These are phyloP conservation scores for Phodopus roborovskii DNA, from an alignment of 2,113 vertebrate species.

Conservation along the genomic window DNA sequence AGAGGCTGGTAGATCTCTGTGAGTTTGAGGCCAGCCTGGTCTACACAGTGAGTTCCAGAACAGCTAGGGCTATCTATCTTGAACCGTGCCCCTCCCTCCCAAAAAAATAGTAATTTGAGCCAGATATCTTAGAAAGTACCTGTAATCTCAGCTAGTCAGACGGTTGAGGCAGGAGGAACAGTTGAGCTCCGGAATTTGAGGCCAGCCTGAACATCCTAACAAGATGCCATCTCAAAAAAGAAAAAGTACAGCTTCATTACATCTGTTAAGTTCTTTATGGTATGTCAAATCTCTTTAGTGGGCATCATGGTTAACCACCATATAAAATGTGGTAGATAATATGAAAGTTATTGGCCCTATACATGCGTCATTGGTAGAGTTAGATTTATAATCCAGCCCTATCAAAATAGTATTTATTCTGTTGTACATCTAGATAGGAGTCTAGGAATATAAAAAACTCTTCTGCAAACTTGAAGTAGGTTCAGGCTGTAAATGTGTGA, in stretches of 20 bases:
- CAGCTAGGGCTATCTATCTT: background rate
- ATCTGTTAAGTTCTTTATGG: background rate
- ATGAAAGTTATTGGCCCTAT: background rate
- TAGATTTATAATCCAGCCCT: background rate
- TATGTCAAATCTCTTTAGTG: background rate
- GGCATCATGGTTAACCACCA: background rate
- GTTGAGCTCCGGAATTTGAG: background rate
- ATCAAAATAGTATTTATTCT: background rate
- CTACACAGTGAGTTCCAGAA: background rate
- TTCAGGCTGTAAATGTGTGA: background rate
- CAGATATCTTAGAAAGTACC: background rate
- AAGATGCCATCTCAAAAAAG: background rate
- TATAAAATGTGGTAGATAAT: background rate
- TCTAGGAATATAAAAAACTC: background rate
- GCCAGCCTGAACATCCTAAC: background rate
- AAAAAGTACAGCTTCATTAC: background rate
- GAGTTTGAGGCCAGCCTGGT: background rate
- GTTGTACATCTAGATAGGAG: background rate
- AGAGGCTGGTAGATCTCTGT: background rate
- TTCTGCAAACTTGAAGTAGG: slow-evolving; percentile 5
- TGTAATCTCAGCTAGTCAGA: background rate
- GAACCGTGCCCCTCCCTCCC: background rate
- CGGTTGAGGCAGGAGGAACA: background rate
- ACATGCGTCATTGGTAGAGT: background rate
- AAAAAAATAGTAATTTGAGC: background rate